Base-by-base conservation (phyloP, 1,140 invertebrate species). In the Temnothorax longispinosus region DNA sequence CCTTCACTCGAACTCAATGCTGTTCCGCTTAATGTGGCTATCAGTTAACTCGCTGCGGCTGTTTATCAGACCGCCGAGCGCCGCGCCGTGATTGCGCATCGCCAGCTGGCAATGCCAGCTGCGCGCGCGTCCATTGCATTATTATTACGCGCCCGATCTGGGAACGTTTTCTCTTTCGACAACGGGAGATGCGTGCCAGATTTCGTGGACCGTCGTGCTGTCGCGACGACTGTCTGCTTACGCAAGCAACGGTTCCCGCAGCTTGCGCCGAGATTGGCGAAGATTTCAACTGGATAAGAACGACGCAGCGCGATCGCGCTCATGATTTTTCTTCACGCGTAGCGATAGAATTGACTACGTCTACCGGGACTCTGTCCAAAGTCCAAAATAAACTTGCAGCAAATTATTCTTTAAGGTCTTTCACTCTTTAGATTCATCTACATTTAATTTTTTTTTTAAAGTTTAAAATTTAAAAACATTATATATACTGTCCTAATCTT, bases 1-100 rank as follows among this genome's bases (percentile, higher is more conserved):
- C 58, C 67, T 89, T 87, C 69, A 58, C 85, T 92, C 65, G 74
- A 44, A 3, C 27, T 82, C 87, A 82, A 87, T 89, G 89, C 91
- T 90, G 88, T 89, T 91, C 87, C 91, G 84, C 87, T 92, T 93
- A 92, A 93, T 89, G 86, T 90, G 90, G 78, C 92, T 90, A 92
- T 93, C 92, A 89, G 87, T 93, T 92, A 93, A 85, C 54, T 21
- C 52, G n/a, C 38, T 21, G 13, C 44, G n/a, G 11, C 47, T 11
- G 32, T 69, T 41, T 69, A 81, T 76, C 65, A 41, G 41, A 13
- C 8, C 27, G 32, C 54, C 52, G 41, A 38, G 71, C 67, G 32
- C 54, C 52, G 41, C 47, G 71, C 67, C 76, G 89, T 87, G 76
- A 75, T 75, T 84, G 69, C 69, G 76, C 64, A 74, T 71, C 38